phyloP scores from a whole-genome alignment of 2,888 invertebrate genomes.

The Cephus nigrinus region DNA sequence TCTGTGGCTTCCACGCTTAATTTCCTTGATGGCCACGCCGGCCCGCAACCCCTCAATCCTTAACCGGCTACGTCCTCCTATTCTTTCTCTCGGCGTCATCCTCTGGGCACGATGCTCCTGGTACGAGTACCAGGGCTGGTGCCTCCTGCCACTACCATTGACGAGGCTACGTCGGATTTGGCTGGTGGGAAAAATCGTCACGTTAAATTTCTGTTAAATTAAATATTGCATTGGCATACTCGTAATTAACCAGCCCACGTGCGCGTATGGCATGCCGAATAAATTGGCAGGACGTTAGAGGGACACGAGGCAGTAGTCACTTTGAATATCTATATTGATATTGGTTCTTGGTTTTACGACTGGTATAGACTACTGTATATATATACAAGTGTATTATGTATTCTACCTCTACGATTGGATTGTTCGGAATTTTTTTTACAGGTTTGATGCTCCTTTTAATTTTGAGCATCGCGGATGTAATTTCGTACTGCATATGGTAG shows the following conservation, averaged over 20 bases:
- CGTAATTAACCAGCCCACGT: slow-evolving; percentile 13
- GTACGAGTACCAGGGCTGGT: not conserved
- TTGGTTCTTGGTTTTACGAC: not conserved
- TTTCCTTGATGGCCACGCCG: slow-evolving; percentile 43
- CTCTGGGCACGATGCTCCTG: not conserved
- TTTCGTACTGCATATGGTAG: too few relatives aligned
- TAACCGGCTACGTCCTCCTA: not conserved
- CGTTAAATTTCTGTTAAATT: slow-evolving; percentile 22
- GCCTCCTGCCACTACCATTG: not conserved
- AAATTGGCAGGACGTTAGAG: not conserved
- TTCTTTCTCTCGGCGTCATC: not conserved
- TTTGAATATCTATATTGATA: too few relatives aligned
- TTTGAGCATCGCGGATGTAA: too few relatives aligned
- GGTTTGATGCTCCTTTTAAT: not conserved
- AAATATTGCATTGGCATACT: slow-evolving; percentile 32
- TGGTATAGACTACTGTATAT: not conserved
- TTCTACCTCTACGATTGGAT: not conserved
- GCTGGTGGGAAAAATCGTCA: slow-evolving; percentile 7
- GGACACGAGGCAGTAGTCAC: not conserved
- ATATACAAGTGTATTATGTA: not conserved
- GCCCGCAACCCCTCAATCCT: not conserved
- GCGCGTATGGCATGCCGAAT: slow-evolving; percentile 11
- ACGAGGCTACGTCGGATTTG: not conserved
- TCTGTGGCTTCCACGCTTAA: slow-evolving; percentile 56
- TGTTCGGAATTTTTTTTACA: not conserved